phyloP scores from a whole-genome alignment of 2,888 invertebrate genomes.

The Pediacus dermestoides region DNA sequence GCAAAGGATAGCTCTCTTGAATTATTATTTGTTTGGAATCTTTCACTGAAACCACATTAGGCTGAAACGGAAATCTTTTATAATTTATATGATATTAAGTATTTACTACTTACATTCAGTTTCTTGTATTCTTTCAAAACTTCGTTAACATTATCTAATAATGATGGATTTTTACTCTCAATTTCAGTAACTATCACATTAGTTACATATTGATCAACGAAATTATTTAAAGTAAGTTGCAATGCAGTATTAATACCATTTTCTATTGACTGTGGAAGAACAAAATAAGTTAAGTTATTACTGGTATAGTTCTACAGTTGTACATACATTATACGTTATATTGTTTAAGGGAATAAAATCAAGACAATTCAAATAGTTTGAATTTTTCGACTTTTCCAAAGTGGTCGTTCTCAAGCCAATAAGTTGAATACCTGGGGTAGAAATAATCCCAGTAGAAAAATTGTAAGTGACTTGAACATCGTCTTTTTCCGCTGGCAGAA shows the following conservation, averaged over 20 bases:
- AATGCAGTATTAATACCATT: slow-evolving; percentile 40
- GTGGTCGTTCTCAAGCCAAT: slow-evolving; percentile 35
- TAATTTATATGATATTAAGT: background rate
- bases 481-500: slow-evolving; percentile 34
- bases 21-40: slow-evolving; percentile 38
- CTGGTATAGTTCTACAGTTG: background rate
- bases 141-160: slow-evolving; percentile 35
- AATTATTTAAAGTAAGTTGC: slow-evolving; percentile 39
- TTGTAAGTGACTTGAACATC: slow-evolving; percentile 40
- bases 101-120: slow-evolving; percentile 35
- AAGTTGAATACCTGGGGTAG: slow-evolving; percentile 42
- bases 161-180: slow-evolving; percentile 31
- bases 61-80: slow-evolving; percentile 31
- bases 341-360: slow-evolving; percentile 39
- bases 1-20: slow-evolving; percentile 39
- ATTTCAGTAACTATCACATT: slow-evolving; percentile 43
- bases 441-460: slow-evolving; percentile 39
- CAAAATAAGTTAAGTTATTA: slow-evolving; percentile 10
- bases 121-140: slow-evolving; percentile 36
- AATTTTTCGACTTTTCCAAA: slow-evolving; percentile 31
- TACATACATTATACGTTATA: slow-evolving; percentile 27
- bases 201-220: slow-evolving; percentile 31
- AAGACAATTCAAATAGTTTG: slow-evolving; percentile 37
- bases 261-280: slow-evolving; percentile 41
- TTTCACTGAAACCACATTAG: slow-evolving; percentile 35